A percentile compares a stretch with the other conserved stretches of the same genome.
Conservation (phyloP, 2,888 invertebrate species). For the Catocala fraxini region DNA sequence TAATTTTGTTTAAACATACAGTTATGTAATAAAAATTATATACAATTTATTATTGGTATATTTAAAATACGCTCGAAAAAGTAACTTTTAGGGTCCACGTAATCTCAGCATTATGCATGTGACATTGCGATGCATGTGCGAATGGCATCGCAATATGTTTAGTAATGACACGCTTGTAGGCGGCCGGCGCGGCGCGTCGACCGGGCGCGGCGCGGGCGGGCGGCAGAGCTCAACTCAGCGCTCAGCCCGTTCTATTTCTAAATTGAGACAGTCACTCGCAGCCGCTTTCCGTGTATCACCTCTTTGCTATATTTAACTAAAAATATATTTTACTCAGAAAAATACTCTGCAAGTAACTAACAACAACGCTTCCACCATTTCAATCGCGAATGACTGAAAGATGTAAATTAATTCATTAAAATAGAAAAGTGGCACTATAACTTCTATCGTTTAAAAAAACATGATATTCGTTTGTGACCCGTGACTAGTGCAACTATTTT, state of each 20-base stretch:
- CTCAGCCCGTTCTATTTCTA: conserved; percentile 87
- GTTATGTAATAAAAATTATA: too few relatives aligned
- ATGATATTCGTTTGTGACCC: conserved; percentile 33
- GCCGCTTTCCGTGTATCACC: conserved; percentile 83
- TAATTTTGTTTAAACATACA: background rate
- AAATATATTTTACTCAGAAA: conserved; percentile 58
- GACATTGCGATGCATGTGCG: conserved; percentile 24
- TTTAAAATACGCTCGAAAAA: background rate
- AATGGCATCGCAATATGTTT: conserved; percentile 46
- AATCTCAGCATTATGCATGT: conserved; percentile 10
- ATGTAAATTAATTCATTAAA: conserved; percentile 20
- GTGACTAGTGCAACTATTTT: conserved; percentile 36
- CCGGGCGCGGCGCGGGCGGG: conserved; percentile 56
- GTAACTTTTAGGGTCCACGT: background rate
- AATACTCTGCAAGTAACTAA: conserved; percentile 44
- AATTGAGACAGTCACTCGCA: conserved; percentile 85
- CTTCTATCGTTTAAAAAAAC: conserved; percentile 17
- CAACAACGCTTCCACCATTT: conserved; percentile 15
- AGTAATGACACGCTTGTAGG: conserved; percentile 52
- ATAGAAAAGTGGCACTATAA: conserved; percentile 14
- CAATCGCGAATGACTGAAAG: conserved; percentile 18
- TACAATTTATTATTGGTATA: too few relatives aligned
- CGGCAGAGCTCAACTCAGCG: conserved; percentile 53
- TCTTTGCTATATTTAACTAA: conserved; percentile 76
- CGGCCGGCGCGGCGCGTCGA: conserved; percentile 40